These are phyloP conservation scores for Rhynchonycteris naso DNA, from an alignment of 2,797 vertebrate genomes.

Conservation along the genomic window DNA sequence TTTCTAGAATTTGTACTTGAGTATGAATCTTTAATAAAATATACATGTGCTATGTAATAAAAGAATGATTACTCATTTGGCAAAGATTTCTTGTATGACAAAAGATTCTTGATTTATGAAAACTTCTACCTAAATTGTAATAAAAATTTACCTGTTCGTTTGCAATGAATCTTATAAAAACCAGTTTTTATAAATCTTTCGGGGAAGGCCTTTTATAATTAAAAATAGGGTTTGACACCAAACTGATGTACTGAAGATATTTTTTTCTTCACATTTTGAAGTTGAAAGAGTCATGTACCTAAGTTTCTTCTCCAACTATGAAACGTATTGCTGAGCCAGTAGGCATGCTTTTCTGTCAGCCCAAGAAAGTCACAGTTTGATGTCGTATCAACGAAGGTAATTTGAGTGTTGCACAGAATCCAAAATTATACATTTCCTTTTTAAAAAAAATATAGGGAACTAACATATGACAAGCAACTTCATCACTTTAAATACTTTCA, in stretches of 20 bases:
- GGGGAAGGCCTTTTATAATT: background rate
- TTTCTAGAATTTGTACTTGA: background rate
- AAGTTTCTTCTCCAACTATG: background rate
- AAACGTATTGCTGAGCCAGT: background rate
- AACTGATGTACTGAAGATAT: background rate
- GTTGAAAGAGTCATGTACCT: background rate
- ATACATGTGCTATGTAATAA: background rate
- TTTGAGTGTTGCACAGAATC: too few species aligned
- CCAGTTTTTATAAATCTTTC: background rate
- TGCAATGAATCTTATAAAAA: background rate
- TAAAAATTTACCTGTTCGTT: background rate
- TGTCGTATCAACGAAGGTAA: rapidly evolving
- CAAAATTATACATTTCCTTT: background rate
- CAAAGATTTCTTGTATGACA: background rate
- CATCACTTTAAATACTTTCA: background rate
- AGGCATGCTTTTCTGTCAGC: rapidly evolving
- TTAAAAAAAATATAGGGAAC: background rate
- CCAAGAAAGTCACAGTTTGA: rapidly evolving
- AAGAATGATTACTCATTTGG: background rate
- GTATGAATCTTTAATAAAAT: background rate
- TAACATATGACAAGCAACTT: background rate
- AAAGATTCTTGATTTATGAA: background rate
- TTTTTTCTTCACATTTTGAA: background rate
- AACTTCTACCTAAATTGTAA: background rate
- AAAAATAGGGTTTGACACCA: background rate